phyloP scores from a whole-genome alignment of 35 echinoderm and acorn worm species.

The Apostichopus californicus region DNA sequence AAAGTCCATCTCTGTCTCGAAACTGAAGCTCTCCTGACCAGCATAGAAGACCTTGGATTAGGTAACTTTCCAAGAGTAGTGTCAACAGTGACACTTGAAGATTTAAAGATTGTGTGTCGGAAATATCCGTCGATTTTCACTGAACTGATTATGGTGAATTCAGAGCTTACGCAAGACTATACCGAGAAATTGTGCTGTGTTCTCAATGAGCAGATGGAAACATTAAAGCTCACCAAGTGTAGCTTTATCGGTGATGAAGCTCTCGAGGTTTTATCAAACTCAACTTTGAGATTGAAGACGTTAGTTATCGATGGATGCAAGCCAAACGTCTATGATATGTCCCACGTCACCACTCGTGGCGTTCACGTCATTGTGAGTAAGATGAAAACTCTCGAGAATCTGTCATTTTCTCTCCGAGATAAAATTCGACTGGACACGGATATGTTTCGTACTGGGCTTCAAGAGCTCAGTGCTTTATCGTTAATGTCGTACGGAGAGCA shows the following conservation, averaged over 20 bases:
- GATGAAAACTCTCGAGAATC: background rate
- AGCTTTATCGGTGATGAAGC: background rate
- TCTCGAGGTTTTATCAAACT: constrained; percentile 3
- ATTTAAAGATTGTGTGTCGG: background rate
- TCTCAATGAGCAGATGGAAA: background rate
- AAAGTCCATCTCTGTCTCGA: background rate
- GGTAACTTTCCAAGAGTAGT: background rate
- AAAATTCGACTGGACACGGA: background rate
- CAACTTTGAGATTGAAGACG: background rate
- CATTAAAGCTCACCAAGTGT: background rate
- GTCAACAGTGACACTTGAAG: background rate
- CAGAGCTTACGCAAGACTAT: background rate
- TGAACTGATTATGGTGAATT: background rate
- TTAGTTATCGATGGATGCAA: background rate
- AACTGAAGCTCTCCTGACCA: background rate
- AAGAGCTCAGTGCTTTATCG: background rate
- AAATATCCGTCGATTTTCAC: background rate
- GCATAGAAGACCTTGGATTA: background rate
- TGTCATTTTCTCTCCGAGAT: background rate
- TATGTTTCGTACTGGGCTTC: background rate
- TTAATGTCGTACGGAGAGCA: constrained; percentile 11
- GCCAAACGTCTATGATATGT: background rate
- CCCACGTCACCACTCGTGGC: background rate
- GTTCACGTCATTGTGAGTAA: background rate
- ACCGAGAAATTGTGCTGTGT: background rate